Conservation (phyloP, 2,113 vertebrate genomes). For the Anolis carolinensis region DNA sequence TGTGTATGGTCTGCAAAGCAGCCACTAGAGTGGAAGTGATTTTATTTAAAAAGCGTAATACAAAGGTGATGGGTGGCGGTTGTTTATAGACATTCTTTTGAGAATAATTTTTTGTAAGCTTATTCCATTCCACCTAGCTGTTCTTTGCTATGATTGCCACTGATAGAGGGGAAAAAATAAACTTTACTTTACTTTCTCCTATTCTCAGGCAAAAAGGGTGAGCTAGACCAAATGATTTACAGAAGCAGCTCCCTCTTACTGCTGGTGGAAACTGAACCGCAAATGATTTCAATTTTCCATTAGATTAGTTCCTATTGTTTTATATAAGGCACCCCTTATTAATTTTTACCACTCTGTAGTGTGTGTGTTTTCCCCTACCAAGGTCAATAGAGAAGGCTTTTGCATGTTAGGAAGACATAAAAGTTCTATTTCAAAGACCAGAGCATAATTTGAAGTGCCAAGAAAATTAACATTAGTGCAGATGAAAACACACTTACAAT, state of each 20-base stretch:
- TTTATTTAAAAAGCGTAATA: constrained; percentile 23
- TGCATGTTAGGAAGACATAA: constrained; percentile 3
- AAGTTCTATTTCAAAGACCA: background rate
- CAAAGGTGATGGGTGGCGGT: background rate
- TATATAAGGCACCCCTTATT: constrained; percentile 6
- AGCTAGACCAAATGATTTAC: constrained; percentile 19
- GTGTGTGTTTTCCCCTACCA: background rate
- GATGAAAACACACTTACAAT: constrained; percentile 29
- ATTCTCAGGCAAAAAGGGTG: constrained; percentile 20
- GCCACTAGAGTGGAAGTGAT: background rate
- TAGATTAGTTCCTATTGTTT: constrained; percentile 44
- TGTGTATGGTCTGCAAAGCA: too few relatives aligned
- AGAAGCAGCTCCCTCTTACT: constrained; percentile 24
- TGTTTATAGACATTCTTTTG: background rate
- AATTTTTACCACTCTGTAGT: constrained; percentile 2
- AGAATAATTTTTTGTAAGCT: constrained; percentile 43
- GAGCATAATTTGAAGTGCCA: background rate
- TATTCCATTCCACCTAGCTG: constrained; percentile 36
- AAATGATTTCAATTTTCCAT: constrained; percentile 34
- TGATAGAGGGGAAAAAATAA: constrained; percentile 44
- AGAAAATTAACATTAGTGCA: background rate
- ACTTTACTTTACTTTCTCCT: constrained; percentile 48
- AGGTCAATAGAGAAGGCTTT: constrained; percentile 1
- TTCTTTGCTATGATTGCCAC: constrained; percentile 25
- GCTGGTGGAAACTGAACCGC: constrained; percentile 27